phyloP scores from a whole-genome alignment of 2,113 vertebrate genomes.

The Protobothrops mucrosquamatus region DNA sequence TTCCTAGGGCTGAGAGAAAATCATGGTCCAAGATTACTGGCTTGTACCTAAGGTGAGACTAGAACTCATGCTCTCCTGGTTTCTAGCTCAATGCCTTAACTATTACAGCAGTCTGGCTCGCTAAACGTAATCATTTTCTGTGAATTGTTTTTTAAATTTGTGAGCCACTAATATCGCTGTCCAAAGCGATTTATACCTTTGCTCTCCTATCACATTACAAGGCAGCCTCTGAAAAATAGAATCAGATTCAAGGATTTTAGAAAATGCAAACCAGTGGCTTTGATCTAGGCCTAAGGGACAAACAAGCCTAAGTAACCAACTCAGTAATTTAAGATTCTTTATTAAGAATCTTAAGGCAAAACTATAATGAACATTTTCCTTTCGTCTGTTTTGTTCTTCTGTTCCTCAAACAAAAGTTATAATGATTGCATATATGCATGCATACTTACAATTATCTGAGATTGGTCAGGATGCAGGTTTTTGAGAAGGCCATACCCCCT shows the following conservation, averaged over 20 bases:
- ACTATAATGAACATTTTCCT: not conserved
- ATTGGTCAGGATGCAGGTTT: not conserved
- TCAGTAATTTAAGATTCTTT: not conserved
- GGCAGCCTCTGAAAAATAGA: not conserved
- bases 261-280: not conserved
- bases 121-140: not conserved
- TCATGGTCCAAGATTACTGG: not conserved
- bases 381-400: not conserved
- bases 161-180: not conserved
- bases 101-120: not conserved
- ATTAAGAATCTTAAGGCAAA: not conserved
- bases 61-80: not conserved
- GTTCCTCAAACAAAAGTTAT: not conserved
- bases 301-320: too few relatives aligned
- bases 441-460: not conserved
- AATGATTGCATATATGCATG: not conserved
- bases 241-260: not conserved
- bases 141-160: not conserved
- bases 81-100: not conserved
- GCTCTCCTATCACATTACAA: too few relatives aligned
- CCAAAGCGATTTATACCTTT: not conserved
- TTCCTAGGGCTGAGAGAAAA: not conserved
- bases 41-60: not conserved
- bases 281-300: too few relatives aligned
- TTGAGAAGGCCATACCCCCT: not conserved